A percentile compares a stretch with the other conserved stretches of the same genome.
phyloP scores from a whole-genome alignment of 2,113 vertebrate species.

The Xenopus laevis region DNA sequence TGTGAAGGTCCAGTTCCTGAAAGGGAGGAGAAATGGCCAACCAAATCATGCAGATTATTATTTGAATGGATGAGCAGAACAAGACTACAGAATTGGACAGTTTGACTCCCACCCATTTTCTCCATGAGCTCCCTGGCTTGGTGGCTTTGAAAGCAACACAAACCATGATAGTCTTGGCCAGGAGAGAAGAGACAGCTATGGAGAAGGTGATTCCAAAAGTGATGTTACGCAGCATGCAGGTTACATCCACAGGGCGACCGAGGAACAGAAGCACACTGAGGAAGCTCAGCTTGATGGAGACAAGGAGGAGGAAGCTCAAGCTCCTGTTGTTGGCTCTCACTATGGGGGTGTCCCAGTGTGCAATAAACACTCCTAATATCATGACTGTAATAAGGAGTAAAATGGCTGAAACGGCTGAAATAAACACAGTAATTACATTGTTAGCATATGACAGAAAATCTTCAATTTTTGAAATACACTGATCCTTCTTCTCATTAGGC shows the following conservation, averaged over 20 bases:
- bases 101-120: slow-evolving; percentile 4
- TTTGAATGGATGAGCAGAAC: too few species aligned
- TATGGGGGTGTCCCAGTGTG: neutral
- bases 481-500: neutral
- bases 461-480: neutral
- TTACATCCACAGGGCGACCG: neutral
- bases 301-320: neutral
- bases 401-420: neutral
- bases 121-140: slow-evolving; percentile 10
- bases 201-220: slow-evolving; percentile 25
- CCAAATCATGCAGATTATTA: too few species aligned
- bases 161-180: slow-evolving; percentile 30
- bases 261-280: slow-evolving; percentile 22
- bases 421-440: neutral
- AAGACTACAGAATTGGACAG: too few species aligned
- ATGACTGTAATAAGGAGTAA: neutral
- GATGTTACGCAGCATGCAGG: slow-evolving; percentile 15
- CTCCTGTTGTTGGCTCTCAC: neutral
- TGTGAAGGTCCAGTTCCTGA: too few species aligned
- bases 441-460: neutral
- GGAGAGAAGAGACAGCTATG: slow-evolving; percentile 18
- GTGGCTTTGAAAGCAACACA: slow-evolving; percentile 26
- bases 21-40: too few species aligned
- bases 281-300: slow-evolving; percentile 5
- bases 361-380: neutral